Evolutionary conservation across 2,113 vertebrate genomes (phyloP).

Genomic region (Indri indri): DNA sequence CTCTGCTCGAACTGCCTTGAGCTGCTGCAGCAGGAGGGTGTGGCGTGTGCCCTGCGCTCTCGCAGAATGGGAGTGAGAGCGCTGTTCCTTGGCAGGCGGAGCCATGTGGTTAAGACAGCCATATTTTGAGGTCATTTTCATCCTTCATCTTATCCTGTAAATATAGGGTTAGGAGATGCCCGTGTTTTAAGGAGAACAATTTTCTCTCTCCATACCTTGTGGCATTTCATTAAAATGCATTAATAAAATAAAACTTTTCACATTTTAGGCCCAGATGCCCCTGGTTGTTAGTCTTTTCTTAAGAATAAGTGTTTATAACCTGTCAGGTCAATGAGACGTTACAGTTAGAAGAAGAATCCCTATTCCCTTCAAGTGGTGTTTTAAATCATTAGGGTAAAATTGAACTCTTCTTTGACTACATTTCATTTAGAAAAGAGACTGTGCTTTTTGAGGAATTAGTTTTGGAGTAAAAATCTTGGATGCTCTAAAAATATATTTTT

Average conservation of each 20-base stretch:
- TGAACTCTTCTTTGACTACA: slow-evolving; percentile 28
- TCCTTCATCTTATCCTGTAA: neutral
- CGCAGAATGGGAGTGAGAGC: neutral
- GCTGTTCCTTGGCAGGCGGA: neutral
- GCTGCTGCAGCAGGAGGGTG: neutral
- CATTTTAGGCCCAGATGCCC: slow-evolving; percentile 8
- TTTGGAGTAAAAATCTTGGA: slow-evolving; percentile 53
- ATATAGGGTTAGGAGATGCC: neutral
- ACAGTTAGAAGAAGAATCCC: slow-evolving; percentile 37
- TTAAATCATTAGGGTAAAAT: slow-evolving; percentile 57
- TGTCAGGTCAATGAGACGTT: slow-evolving; percentile 30
- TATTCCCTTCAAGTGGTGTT: slow-evolving; percentile 24
- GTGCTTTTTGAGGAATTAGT: slow-evolving; percentile 32
- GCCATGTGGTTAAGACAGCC: neutral
- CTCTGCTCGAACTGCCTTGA: neutral
- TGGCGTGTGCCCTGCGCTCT: fast-evolving
- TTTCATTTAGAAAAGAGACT: slow-evolving; percentile 43
- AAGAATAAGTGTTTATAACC: slow-evolving; percentile 43
- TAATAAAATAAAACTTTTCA: slow-evolving; percentile 30
- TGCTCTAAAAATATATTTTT: slow-evolving; percentile 47
- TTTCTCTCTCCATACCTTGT: slow-evolving; percentile 28
- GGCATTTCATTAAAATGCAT: slow-evolving; percentile 28
- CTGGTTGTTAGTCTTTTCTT: slow-evolving; percentile 38
- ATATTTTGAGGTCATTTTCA: neutral
- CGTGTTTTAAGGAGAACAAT: neutral